Base-by-base conservation (phyloP, 2,797 vertebrate species). In the Clarias fuscus region DNA sequence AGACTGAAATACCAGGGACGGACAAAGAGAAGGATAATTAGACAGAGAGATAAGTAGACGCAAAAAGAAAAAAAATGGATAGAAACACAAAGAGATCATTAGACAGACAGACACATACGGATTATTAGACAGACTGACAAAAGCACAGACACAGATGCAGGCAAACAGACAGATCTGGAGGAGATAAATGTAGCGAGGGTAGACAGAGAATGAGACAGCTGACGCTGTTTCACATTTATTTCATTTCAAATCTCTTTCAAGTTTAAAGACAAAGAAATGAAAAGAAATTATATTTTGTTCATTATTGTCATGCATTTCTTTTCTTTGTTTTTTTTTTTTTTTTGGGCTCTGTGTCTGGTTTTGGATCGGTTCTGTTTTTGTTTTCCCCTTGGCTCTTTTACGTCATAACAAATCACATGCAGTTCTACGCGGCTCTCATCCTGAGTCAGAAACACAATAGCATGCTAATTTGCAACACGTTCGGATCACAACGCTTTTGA, bases 311-410 rank as follows among this genome's bases (percentile, higher is more conserved):
- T 33, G 24, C 71, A 22, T 84, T 84, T 71, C 24, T 61, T 75
- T 73, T 61, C 64, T 48, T 53, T 53, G 0, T 13, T 53, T 53
- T 53, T 53, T 53, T 53, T 53, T 53, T 53, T 53, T 53, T 53
- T 13, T 33, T 30, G 70, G 70, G 37, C 33, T 75, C 75, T 20
- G 37, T 11, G 59, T 62, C 59, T 72, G 71, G 71, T 62, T 73
- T 84, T 62, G 70, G 70, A 67, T 78, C 48, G 15, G 43, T 67
- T 78, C 64, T 78, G 43, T 78, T 67, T 83, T 84, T 58, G 65
- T 76, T 78, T 58, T 40, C 48, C 30, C 40, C 20, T 65, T 18
- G 37, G 30, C 80, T 27, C 53, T 82, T 90, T 92, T 91, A 91
- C 92, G 82, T 83, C 83, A 84, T 64, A 84, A 84, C 83, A 84